Evolutionary conservation across 2,113 vertebrate genomes (phyloP).

Genomic region (Chitala chitala): DNA sequence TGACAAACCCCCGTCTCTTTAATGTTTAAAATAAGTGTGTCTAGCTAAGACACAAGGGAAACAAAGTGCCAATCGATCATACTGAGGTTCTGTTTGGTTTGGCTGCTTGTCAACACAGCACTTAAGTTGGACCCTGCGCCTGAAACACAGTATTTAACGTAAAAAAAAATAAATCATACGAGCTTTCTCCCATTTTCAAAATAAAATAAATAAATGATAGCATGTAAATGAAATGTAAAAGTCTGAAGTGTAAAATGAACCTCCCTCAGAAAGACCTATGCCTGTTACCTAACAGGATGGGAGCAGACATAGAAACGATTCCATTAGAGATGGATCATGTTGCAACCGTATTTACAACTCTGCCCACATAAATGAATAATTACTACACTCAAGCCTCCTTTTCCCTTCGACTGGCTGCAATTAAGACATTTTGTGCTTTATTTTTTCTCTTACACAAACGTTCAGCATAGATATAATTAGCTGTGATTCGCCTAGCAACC

Average conservation of each 20-base stretch:
- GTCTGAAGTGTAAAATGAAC: no score
- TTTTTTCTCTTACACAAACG: conserved; percentile 58
- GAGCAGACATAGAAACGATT: neutral
- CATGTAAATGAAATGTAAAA: no score
- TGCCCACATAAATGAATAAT: conserved; percentile 66
- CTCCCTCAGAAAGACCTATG: neutral
- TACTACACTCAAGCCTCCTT: conserved; percentile 62
- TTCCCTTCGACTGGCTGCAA: conserved; percentile 66
- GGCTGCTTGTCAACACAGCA: neutral
- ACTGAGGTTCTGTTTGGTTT: no score
- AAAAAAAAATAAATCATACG: conserved; percentile 29
- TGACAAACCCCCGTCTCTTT: no score
- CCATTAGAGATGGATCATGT: neutral
- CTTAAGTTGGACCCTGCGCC: neutral
- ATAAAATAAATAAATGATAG: neutral
- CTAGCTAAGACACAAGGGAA: no score
- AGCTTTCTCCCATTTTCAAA: neutral
- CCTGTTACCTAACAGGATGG: neutral
- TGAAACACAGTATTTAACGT: neutral
- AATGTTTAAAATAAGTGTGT: no score
- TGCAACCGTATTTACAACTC: conserved; percentile 65
- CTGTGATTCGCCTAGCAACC: conserved; percentile 66
- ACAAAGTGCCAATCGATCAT: neutral
- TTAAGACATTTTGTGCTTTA: conserved; percentile 62
- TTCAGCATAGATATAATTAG: conserved; percentile 68